Base-by-base conservation (phyloP, 2,888 invertebrate genomes). In the Drosophila kambysellisi region DNA sequence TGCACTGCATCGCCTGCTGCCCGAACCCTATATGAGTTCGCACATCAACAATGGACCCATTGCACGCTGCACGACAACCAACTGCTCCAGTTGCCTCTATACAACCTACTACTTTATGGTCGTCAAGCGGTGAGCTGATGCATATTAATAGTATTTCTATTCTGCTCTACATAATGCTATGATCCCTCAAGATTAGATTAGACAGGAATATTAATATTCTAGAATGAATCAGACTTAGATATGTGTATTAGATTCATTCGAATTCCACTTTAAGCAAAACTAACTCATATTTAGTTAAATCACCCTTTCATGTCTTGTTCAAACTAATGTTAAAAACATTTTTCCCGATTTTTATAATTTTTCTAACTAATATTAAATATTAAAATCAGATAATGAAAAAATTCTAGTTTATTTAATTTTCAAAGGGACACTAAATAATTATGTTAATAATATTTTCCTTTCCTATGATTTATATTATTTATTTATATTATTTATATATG, bases 71-170 rank as follows among this genome's bases (percentile, higher is more conserved):
- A 90, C 92, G 11, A 76, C 84, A 25, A 81, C 82, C 70, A 88
- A 84, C 64, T 93, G 93, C 59, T 88, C 90, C 32, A 86, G 91
- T 58, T 90, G 90, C 20, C 69, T 93, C 50, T 93, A 92, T 72
- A 92, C 93, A 15, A 86, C 92, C 15, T 93, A 92, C 74, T 92
- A 93, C 81, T 92, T 93, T 73, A 90, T 92, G 90, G 87, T 92
- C 17, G 91, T 92, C 32, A 93, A 92, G 65, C 91, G 93, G 93
- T 93, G 64, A 77, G 90, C 66, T 12, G 8, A 25, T 25, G 2
- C 0, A 15, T 25, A 7, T 8, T 15, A 4, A 46, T 8, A 25
- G 25, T 46, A 15, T 25, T 15, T 15, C 15, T 12, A 20, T 4
- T 41, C 41, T 1, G 41, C 12, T 2, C 12, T 7, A 39, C 39